phyloP scores from a whole-genome alignment of 2,888 invertebrate genomes.

The Iselma pallidipennis region DNA sequence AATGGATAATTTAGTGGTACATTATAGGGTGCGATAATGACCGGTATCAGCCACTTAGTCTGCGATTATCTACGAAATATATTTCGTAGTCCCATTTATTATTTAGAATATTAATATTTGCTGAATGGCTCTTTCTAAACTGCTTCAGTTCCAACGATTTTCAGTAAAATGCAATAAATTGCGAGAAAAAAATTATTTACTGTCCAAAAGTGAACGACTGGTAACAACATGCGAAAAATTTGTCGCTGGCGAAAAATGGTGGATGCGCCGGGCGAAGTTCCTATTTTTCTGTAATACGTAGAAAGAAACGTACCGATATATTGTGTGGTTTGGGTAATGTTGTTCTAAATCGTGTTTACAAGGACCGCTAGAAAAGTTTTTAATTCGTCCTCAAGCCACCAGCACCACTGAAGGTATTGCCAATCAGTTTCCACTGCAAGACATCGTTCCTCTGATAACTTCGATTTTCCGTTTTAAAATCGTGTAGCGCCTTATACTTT shows the following conservation, averaged over 20 bases:
- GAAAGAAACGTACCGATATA: no score
- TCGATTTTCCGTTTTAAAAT: not conserved
- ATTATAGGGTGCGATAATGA: constrained; percentile 41
- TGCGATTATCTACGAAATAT: constrained; percentile 26
- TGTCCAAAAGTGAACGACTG: no score
- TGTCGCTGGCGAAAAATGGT: not conserved
- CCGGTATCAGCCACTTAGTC: constrained; percentile 34
- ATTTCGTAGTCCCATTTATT: constrained; percentile 19
- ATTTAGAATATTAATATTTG: constrained; percentile 11
- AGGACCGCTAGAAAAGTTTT: not conserved
- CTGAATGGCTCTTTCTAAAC: not conserved
- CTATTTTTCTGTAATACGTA: no score
- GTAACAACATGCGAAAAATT: no score
- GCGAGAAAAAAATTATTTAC: no score
- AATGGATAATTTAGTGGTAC: constrained; percentile 39
- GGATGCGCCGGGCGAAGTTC: not conserved
- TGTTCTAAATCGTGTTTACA: not conserved
- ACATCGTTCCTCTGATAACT: not conserved
- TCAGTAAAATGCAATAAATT: no score
- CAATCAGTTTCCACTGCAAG: not conserved
- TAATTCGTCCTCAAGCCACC: not conserved
- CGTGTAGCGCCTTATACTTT: not conserved
- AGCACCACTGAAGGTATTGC: no score
- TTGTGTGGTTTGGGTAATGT: no score
- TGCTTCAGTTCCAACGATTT: no score